Conservation (phyloP, 2,888 invertebrate species). For the Latrodectus elegans region DNA sequence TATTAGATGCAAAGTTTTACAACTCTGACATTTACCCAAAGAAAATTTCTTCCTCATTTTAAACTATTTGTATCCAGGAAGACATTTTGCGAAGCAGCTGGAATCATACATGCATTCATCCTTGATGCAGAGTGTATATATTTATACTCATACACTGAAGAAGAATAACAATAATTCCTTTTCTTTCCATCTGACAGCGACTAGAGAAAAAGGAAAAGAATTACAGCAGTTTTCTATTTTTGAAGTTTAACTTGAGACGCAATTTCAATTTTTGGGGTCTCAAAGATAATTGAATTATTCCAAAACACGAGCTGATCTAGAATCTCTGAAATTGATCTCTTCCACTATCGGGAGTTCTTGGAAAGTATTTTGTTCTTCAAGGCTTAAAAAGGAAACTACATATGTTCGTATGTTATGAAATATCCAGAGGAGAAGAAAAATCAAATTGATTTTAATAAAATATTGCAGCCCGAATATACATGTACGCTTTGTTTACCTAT, state of each 20-base stretch:
- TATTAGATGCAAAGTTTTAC: slow-evolving; percentile 37
- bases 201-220: slow-evolving; percentile 9
- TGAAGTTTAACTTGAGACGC: slow-evolving; percentile 35
- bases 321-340: slow-evolving; percentile 42
- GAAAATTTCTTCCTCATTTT: not conserved
- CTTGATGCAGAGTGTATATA: not conserved
- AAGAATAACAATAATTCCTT: slow-evolving; percentile 54
- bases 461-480: not conserved
- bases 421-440: not conserved
- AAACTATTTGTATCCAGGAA: not conserved
- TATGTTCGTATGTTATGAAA: too few relatives aligned
- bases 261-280: slow-evolving; percentile 54
- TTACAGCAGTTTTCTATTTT: slow-evolving; percentile 46
- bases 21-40: slow-evolving; percentile 8
- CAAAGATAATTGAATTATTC: slow-evolving; percentile 59
- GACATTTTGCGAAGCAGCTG: too few relatives aligned
- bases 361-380: too few relatives aligned
- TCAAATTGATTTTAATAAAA: slow-evolving; percentile 51
- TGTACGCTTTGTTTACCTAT: too few relatives aligned
- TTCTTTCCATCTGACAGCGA: slow-evolving; percentile 2
- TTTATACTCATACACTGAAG: slow-evolving; percentile 21
- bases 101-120: not conserved
- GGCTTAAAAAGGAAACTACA: too few relatives aligned
- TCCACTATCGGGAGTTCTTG: not conserved
- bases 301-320: slow-evolving; percentile 7